Evolutionary conservation across 2,888 invertebrate genomes (phyloP).

Genomic region (Parnassius smintheus): DNA sequence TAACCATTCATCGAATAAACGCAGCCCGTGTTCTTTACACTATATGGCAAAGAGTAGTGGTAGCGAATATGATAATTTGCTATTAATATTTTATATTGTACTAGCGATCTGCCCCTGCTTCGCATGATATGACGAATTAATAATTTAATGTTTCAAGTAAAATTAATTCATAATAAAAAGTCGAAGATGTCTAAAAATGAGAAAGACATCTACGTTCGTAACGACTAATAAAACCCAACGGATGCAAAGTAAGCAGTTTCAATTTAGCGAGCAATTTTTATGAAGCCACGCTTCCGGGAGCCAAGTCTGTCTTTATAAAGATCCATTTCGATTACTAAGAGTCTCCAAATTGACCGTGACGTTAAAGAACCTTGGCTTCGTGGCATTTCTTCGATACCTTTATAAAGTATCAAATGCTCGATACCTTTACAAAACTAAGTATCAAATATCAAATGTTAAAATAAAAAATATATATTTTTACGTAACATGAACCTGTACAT

Average conservation of each 20-base stretch:
- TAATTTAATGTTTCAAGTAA: too few relatives aligned
- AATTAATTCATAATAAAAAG: too few relatives aligned
- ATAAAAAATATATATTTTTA: too few relatives aligned
- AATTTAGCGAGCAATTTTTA: slow-evolving; percentile 17
- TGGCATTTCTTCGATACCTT: background rate
- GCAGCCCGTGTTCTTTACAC: too few relatives aligned
- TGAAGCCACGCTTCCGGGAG: slow-evolving; percentile 15
- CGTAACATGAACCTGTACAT: too few relatives aligned
- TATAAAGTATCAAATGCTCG: background rate
- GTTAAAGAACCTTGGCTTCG: slow-evolving; percentile 6
- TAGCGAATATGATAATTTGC: too few relatives aligned
- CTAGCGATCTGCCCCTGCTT: too few relatives aligned
- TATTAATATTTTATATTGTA: too few relatives aligned
- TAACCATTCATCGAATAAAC: too few relatives aligned
- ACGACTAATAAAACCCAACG: slow-evolving; percentile 15
- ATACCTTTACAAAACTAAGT: background rate
- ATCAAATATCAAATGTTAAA: background rate
- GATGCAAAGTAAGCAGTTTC: slow-evolving; percentile 15
- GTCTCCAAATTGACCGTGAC: slow-evolving; percentile 11
- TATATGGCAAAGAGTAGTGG: too few relatives aligned
- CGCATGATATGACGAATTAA: too few relatives aligned
- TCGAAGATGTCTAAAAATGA: too few relatives aligned
- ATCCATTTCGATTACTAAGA: slow-evolving; percentile 21
- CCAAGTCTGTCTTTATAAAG: slow-evolving; percentile 18
- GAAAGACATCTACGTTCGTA: background rate